Percentiles rank a stretch among this genome's conserved stretches.
Conservation (phyloP, 2,113 vertebrate species). For the Hystrix cristata region DNA sequence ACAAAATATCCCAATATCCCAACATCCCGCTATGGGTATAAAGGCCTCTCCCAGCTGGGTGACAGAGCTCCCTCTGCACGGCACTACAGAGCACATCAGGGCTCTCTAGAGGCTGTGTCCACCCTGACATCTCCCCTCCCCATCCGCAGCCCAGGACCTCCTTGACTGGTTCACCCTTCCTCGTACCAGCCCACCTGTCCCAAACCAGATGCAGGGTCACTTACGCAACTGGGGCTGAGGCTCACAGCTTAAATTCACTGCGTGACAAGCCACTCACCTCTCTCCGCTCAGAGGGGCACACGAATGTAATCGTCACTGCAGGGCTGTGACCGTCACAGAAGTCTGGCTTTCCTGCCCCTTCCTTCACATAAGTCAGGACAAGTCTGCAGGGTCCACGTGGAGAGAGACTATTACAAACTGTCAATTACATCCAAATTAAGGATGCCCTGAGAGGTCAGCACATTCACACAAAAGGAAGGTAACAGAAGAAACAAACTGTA, state of each 20-base stretch:
- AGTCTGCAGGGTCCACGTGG: slow-evolving; percentile 87
- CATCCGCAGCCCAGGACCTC: background rate
- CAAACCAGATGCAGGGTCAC: accelerated
- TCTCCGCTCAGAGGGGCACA: slow-evolving; percentile 94
- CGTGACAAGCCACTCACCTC: slow-evolving; percentile 85
- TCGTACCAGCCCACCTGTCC: background rate
- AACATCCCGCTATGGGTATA: accelerated
- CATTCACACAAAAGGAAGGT: accelerated
- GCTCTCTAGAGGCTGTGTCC: accelerated
- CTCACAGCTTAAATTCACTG: accelerated
- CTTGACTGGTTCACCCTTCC: background rate
- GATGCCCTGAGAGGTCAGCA: background rate
- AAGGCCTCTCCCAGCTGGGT: background rate
- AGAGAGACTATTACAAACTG: background rate
- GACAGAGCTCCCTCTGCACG: accelerated
- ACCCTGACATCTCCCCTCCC: background rate
- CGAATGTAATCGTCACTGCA: slow-evolving; percentile 94
- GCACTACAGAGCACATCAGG: accelerated
- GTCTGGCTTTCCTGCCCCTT: slow-evolving; percentile 73
- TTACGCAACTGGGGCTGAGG: accelerated
- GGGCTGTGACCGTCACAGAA: slow-evolving; percentile 93
- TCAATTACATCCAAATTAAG: too few species aligned
- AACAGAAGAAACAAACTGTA: background rate
- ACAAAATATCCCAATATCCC: background rate
- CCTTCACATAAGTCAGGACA: slow-evolving; percentile 90